phyloP scores from a whole-genome alignment of 1,140 invertebrate species.

The Aphidius gifuensis region DNA sequence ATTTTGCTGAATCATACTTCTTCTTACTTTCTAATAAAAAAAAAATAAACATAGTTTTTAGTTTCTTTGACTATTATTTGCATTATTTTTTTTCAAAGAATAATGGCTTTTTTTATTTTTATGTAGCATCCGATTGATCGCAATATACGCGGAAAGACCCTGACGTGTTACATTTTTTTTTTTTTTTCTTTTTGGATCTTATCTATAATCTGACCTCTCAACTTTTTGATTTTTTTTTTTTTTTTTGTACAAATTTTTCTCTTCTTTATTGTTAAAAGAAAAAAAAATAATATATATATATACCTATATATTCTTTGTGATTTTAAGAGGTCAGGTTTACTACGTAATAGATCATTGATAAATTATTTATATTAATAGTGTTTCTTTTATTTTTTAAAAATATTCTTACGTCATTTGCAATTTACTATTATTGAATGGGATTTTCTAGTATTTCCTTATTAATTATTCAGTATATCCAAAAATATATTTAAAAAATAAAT shows the following conservation, averaged over 20 bases:
- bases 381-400: neutral
- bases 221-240: neutral
- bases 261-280: constrained; percentile 18
- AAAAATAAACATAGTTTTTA: too few species aligned
- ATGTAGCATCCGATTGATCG: too few species aligned
- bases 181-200: constrained; percentile 9
- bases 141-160: too few species aligned
- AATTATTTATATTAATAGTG: constrained; percentile 11
- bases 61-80: too few species aligned
- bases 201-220: constrained; percentile 36
- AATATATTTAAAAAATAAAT: too few species aligned
- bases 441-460: too few species aligned
- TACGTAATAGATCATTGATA: constrained; percentile 26
- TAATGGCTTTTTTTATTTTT: too few species aligned
- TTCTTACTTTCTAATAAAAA: too few species aligned
- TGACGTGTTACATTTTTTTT: too few species aligned
- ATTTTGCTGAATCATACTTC: too few species aligned
- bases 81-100: too few species aligned
- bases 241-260: constrained; percentile 21
- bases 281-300: constrained; percentile 1
- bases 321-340: constrained; percentile 36
- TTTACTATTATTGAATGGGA: neutral
- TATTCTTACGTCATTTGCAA: neutral
- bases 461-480: too few species aligned
- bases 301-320: constrained; percentile 20